These are phyloP conservation scores for Paradoxurus hermaphroditus DNA, from an alignment of 2,113 vertebrate genomes.

Conservation along the genomic window DNA sequence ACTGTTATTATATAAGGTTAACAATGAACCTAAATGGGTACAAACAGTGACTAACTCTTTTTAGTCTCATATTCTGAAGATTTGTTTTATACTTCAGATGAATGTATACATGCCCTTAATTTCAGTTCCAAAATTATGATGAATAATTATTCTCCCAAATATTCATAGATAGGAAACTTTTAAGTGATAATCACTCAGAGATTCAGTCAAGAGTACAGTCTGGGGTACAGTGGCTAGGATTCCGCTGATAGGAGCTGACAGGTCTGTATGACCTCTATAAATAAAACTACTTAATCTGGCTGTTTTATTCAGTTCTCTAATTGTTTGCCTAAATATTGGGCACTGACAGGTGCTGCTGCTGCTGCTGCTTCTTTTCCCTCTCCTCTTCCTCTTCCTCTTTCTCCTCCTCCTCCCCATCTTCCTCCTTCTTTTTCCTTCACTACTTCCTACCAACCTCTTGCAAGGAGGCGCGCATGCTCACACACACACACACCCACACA, in stretches of 20 bases:
- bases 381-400: too few species aligned
- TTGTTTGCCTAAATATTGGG: not conserved
- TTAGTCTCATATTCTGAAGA: not conserved
- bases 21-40: not conserved
- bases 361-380: too few species aligned
- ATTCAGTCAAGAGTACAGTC: not conserved
- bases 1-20: not conserved
- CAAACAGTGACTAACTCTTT: not conserved
- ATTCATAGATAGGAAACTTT: not conserved
- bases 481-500: too few species aligned
- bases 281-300: not conserved
- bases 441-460: not conserved
- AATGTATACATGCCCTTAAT: not conserved
- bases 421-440: not conserved
- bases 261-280: not conserved
- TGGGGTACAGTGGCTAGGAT: not conserved
- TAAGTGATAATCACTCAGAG: not conserved
- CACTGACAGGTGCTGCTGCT: not conserved
- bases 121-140: not conserved
- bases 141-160: not conserved
- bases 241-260: not conserved
- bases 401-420: too few species aligned
- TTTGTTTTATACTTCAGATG: not conserved
- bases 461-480: too few species aligned
- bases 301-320: not conserved